phyloP scores from a whole-genome alignment of 2,888 invertebrate species.

The Pteria penguin region DNA sequence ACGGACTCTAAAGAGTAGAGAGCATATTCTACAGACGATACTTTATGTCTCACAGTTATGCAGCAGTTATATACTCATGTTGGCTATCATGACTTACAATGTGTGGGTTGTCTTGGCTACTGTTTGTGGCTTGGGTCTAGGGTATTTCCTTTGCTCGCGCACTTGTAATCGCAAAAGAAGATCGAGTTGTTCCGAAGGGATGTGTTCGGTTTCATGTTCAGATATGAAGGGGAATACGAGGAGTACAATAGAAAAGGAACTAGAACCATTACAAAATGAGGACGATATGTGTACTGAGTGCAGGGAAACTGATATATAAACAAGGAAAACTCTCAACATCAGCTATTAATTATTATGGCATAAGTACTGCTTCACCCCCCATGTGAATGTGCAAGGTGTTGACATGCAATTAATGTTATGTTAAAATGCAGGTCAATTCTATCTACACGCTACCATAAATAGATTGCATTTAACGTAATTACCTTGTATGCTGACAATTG shows the following conservation, averaged over 20 bases:
- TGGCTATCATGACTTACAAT: constrained; percentile 63
- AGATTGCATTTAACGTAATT: too few species aligned
- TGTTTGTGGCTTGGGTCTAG: constrained; percentile 44
- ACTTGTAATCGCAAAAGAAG: not conserved
- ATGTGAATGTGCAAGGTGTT: too few species aligned
- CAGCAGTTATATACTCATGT: constrained; percentile 59
- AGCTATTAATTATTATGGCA: too few species aligned
- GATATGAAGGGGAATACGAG: not conserved
- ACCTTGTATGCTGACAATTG: too few species aligned
- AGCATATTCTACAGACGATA: constrained; percentile 57
- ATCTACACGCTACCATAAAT: too few species aligned
- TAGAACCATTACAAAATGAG: constrained; percentile 11
- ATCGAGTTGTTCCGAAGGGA: not conserved
- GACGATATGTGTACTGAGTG: constrained; percentile 6
- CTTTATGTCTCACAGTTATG: constrained; percentile 56
- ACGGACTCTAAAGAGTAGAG: constrained; percentile 56
- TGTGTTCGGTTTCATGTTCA: not conserved
- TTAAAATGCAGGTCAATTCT: too few species aligned
- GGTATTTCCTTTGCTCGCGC: constrained; percentile 46
- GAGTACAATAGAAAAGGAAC: constrained; percentile 3
- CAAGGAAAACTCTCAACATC: too few species aligned
- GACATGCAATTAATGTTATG: too few species aligned
- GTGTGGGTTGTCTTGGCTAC: constrained; percentile 55
- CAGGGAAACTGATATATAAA: constrained; percentile 2
- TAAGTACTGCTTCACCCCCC: too few species aligned